Percentiles rank a stretch among this genome's conserved stretches.
phyloP scores from a whole-genome alignment of 2,797 vertebrate species.

The Hipposideros larvatus region DNA sequence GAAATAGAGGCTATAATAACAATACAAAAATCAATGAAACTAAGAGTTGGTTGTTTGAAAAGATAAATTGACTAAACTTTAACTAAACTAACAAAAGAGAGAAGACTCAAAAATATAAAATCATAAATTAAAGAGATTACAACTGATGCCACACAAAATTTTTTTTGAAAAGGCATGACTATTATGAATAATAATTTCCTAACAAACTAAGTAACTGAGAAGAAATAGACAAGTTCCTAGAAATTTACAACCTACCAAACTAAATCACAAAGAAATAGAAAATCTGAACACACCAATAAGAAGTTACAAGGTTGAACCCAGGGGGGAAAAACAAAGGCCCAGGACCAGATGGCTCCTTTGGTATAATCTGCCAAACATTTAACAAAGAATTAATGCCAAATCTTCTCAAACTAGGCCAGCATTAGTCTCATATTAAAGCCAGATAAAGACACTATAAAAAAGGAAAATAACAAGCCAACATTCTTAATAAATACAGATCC shows the following conservation, averaged over 20 bases:
- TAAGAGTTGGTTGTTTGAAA: neutral
- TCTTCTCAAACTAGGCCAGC: neutral
- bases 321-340: neutral
- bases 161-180: too few species aligned
- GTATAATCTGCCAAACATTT: neutral
- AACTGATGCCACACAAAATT: neutral
- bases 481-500: neutral
- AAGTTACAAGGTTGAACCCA: neutral
- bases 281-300: neutral
- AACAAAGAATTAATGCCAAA: neutral
- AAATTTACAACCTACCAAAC: neutral
- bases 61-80: neutral
- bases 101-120: neutral
- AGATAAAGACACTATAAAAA: neutral
- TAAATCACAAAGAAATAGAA: neutral
- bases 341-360: neutral
- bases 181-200: neutral
- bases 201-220: neutral
- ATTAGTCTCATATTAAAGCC: neutral
- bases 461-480: neutral
- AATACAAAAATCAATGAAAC: neutral
- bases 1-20: neutral
- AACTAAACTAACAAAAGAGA: neutral
- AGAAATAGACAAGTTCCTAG: neutral
- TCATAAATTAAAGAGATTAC: neutral